phyloP scores from a whole-genome alignment of 2,888 invertebrate genomes.

The Drosophila pegasa region DNA sequence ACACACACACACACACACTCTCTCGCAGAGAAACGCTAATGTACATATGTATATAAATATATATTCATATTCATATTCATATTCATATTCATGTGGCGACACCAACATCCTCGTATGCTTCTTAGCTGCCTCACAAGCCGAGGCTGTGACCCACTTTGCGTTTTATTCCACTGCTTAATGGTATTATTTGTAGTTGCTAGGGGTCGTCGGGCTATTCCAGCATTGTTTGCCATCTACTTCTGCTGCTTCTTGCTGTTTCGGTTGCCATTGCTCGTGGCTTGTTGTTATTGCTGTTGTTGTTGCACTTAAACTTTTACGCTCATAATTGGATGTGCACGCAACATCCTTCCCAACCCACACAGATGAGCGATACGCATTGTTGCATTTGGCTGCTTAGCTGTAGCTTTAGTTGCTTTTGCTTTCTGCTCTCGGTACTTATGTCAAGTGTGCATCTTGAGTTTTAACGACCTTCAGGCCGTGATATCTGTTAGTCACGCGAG shows the following conservation, averaged over 20 bases:
- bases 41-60: background rate
- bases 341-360: constrained; percentile 29
- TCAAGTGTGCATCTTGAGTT: constrained; percentile 67
- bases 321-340: constrained; percentile 72
- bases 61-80: constrained; percentile 15
- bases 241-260: constrained; percentile 40
- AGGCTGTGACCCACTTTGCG: constrained; percentile 78
- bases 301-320: constrained; percentile 74
- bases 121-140: constrained; percentile 39
- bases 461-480: constrained; percentile 74
- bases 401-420: constrained; percentile 24
- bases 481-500: constrained; percentile 71
- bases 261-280: constrained; percentile 5
- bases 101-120: constrained; percentile 23
- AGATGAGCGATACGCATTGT: constrained; percentile 54
- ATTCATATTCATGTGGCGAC: constrained; percentile 13
- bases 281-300: constrained; percentile 48
- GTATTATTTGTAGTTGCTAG: constrained; percentile 59
- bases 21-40: background rate
- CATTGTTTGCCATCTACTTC: constrained; percentile 66
- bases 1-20: constrained; percentile 1
- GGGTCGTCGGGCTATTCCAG: constrained; percentile 27
- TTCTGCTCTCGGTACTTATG: constrained; percentile 25
- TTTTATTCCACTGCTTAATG: constrained; percentile 71
- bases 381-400: constrained; percentile 56